These are phyloP conservation scores for Menura novaehollandiae DNA, from an alignment of 2,113 vertebrate genomes.

Conservation along the genomic window DNA sequence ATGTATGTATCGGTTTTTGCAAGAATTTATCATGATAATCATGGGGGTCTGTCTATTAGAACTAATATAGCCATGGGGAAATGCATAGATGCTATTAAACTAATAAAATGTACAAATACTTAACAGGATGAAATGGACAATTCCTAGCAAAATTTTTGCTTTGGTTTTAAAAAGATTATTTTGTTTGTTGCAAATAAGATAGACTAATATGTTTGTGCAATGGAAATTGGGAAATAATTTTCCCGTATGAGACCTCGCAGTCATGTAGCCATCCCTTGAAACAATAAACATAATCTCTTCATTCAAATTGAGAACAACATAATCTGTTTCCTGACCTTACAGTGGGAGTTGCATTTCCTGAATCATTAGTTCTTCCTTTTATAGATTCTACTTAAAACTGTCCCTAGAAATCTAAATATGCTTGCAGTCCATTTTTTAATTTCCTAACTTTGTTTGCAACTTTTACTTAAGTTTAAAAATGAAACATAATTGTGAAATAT, in stretches of 20 bases:
- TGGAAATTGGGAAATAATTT: slow-evolving; percentile 3
- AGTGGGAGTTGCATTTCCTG: background rate
- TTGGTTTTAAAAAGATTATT: background rate
- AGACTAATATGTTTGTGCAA: background rate
- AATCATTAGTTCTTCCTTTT: background rate
- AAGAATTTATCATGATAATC: background rate
- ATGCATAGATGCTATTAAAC: background rate
- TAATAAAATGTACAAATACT: background rate
- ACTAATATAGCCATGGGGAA: background rate
- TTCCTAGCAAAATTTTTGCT: background rate
- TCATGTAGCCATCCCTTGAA: background rate
- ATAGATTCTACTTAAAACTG: background rate
- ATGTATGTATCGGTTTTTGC: background rate
- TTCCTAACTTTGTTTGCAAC: background rate
- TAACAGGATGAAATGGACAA: background rate
- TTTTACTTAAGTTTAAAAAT: background rate
- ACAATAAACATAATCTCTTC: background rate
- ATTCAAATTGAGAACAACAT: background rate
- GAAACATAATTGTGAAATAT: background rate
- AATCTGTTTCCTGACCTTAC: background rate
- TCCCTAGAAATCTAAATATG: background rate
- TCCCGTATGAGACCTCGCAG: background rate
- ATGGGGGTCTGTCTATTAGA: background rate
- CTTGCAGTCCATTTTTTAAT: background rate
- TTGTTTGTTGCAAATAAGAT: background rate